A percentile compares a stretch with the other conserved stretches of the same genome.
These are phyloP conservation scores for Itoplectis maculator DNA, from an alignment of 2,888 invertebrate genomes.

Conservation along the genomic window DNA sequence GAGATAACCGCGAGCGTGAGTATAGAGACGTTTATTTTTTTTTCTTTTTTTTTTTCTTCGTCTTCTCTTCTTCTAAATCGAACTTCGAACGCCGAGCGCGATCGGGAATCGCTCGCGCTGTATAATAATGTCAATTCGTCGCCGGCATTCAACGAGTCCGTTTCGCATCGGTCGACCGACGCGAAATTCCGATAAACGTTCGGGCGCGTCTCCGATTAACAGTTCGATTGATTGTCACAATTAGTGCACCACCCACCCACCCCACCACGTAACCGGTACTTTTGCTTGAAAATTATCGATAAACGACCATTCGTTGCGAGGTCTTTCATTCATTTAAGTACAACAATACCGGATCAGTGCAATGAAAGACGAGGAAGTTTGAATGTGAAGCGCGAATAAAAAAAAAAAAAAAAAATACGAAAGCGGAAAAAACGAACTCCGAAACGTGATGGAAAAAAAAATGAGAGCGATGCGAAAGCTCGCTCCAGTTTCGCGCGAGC, in stretches of 20 bases:
- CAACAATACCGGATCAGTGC: conserved; percentile 46
- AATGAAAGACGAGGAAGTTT: conserved; percentile 39
- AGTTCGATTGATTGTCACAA: conserved; percentile 72
- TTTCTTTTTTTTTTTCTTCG: conserved; percentile 32
- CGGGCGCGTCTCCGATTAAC: conserved; percentile 64
- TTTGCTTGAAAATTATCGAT: conserved; percentile 67
- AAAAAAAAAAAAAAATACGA: conserved; percentile 37
- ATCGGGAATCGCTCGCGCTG: conserved; percentile 24
- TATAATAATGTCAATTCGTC: conserved; percentile 60
- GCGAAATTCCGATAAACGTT: conserved; percentile 38
- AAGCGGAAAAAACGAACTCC: conserved; percentile 6
- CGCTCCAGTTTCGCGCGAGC: conserved; percentile 30
- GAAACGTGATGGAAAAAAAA: conserved; percentile 21
- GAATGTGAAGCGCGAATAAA: conserved; percentile 32
- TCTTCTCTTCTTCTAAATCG: conserved; percentile 50
- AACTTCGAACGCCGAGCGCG: conserved; percentile 59
- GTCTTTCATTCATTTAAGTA: conserved; percentile 50
- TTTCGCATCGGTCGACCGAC: conserved; percentile 59
- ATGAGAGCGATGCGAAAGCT: conserved; percentile 14
- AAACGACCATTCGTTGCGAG: conserved; percentile 68
- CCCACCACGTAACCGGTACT: conserved; percentile 59
- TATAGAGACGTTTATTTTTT: conserved; percentile 43
- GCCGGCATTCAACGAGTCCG: conserved; percentile 47
- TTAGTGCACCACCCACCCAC: no score
- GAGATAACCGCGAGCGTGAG: conserved; percentile 47